Percentiles rank a stretch among this genome's conserved stretches.
Conservation (phyloP, 2,888 invertebrate species). For the Andrena minutula region DNA sequence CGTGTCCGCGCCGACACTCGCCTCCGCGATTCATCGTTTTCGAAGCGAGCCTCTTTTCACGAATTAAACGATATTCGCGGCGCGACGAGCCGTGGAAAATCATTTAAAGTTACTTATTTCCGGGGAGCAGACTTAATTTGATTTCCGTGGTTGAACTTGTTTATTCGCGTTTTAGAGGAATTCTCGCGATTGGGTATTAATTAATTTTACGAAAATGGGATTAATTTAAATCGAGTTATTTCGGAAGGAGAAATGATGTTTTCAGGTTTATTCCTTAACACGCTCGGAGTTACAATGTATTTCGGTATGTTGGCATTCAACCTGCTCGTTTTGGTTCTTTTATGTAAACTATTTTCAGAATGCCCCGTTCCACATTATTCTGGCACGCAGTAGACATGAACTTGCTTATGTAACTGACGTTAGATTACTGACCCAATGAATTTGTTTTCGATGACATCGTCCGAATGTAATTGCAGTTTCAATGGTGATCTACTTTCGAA, state of each 20-base stretch:
- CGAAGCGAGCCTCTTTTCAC: too few relatives aligned
- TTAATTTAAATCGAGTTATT: not conserved
- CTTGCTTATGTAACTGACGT: conserved; percentile 72
- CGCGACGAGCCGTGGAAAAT: not conserved
- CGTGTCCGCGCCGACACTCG: not conserved
- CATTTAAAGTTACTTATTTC: not conserved
- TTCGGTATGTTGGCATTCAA: conserved; percentile 24
- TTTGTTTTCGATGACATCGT: conserved; percentile 74
- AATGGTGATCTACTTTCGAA: conserved; percentile 28
- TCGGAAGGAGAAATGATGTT: not conserved
- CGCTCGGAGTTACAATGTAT: not conserved
- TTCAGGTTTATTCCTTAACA: not conserved
- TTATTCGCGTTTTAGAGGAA: conserved; percentile 5
- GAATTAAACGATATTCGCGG: too few relatives aligned
- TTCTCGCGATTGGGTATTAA: not conserved
- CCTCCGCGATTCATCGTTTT: not conserved
- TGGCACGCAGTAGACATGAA: conserved; percentile 74
- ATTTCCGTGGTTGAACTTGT: conserved; percentile 4
- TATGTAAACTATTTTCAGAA: conserved; percentile 82
- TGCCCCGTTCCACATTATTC: conserved; percentile 79
- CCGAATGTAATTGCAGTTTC: conserved; percentile 76
- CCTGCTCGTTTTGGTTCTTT: conserved; percentile 52
- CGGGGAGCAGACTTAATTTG: not conserved
- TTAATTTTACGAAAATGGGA: not conserved
- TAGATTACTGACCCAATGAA: conserved; percentile 69